A percentile compares a stretch with the other conserved stretches of the same genome.
These are phyloP conservation scores for Anagrus nilaparvatae DNA, from an alignment of 1,140 invertebrate species.

Conservation along the genomic window DNA sequence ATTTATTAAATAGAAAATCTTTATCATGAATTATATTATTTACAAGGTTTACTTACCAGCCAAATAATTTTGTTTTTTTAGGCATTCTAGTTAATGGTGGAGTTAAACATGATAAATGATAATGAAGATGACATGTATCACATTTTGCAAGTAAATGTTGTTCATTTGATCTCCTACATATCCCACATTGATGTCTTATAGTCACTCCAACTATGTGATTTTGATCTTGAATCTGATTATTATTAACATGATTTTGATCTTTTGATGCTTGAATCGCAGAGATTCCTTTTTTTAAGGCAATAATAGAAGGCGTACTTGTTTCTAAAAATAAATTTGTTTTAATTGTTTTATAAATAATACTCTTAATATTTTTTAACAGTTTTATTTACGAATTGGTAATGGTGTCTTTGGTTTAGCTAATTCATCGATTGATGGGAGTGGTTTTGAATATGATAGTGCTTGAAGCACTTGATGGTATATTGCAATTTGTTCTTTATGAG, in stretches of 20 bases:
- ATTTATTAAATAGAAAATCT: too few species aligned
- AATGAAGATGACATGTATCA: constrained; percentile 86
- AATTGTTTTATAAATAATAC: too few species aligned
- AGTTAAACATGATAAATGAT: constrained; percentile 87
- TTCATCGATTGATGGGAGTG: constrained; percentile 29
- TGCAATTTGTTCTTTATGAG: constrained; percentile 48
- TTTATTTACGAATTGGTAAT: constrained; percentile 26
- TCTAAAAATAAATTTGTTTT: too few species aligned
- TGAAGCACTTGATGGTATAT: constrained; percentile 33
- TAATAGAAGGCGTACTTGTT: too few species aligned
- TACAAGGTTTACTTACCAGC: constrained; percentile 56
- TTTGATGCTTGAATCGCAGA: too few species aligned
- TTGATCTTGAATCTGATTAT: constrained; percentile 48
- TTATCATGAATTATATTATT: constrained; percentile 2
- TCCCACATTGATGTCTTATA: constrained; percentile 58
- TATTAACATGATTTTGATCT: too few species aligned
- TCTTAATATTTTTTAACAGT: background rate
- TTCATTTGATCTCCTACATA: constrained; percentile 70
- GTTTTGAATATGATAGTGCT: constrained; percentile 30
- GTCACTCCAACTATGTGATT: constrained; percentile 46
- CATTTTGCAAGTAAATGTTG: constrained; percentile 87
- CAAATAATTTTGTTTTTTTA: constrained; percentile 87
- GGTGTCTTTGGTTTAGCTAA: constrained; percentile 30
- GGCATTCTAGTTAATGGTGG: constrained; percentile 87
- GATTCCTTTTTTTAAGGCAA: too few species aligned